These are phyloP conservation scores for Gallinago media DNA, from an alignment of 2,113 vertebrate genomes.

Conservation along the genomic window DNA sequence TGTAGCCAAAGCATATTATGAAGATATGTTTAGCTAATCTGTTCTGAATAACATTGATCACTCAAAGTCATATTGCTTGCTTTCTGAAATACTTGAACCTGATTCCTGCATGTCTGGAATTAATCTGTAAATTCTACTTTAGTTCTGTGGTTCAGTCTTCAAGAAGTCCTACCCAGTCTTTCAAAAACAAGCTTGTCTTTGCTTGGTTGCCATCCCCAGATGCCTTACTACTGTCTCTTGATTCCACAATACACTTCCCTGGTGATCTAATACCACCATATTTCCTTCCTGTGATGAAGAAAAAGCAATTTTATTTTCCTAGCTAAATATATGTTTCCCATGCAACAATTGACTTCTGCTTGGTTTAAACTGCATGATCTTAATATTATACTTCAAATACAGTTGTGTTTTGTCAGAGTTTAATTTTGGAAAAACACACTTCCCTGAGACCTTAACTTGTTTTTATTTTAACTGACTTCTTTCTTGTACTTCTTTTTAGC, in stretches of 20 bases:
- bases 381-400: not conserved
- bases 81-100: not conserved
- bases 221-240: not conserved
- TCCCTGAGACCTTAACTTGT: not conserved
- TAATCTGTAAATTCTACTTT: not conserved
- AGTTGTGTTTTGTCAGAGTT: not conserved
- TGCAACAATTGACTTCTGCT: not conserved
- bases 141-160: not conserved
- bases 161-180: not conserved
- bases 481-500: not conserved
- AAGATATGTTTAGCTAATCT: not conserved
- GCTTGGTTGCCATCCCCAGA: not conserved
- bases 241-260: not conserved
- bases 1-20: not conserved
- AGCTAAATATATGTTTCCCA: not conserved
- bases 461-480: not conserved
- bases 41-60: not conserved
- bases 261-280: not conserved
- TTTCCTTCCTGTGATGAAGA: not conserved
- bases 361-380: not conserved
- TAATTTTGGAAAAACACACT: not conserved
- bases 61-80: not conserved
- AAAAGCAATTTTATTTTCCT: not conserved
- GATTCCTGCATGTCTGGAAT: not conserved
- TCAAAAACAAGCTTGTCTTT: not conserved